These are phyloP conservation scores for Elanoides forficatus DNA, from an alignment of 2,113 vertebrate species.

Conservation along the genomic window DNA sequence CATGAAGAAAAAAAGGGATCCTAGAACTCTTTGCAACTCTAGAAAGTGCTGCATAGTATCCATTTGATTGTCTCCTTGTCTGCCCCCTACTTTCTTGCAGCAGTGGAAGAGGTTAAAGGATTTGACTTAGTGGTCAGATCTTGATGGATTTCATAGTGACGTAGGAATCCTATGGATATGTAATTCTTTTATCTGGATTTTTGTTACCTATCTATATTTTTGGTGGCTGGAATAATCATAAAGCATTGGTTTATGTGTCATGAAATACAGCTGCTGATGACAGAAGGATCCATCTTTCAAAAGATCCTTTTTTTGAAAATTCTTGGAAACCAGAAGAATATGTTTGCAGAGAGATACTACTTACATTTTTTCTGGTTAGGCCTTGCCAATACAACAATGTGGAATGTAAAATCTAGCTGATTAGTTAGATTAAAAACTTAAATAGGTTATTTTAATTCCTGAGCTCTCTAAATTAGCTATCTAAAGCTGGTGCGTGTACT, in stretches of 20 bases:
- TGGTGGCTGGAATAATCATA: neutral
- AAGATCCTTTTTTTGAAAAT: neutral
- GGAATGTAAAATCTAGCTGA: neutral
- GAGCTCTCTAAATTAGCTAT: neutral
- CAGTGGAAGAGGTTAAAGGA: neutral
- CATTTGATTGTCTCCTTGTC: neutral
- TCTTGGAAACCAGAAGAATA: neutral
- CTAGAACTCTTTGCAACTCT: neutral
- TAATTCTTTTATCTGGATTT: neutral
- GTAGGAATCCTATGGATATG: neutral
- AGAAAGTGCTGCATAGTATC: neutral
- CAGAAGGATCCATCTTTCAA: neutral
- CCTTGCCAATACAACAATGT: neutral
- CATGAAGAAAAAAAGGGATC: neutral
- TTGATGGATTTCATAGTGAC: neutral
- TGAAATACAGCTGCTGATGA: neutral
- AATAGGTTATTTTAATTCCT: neutral
- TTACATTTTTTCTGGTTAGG: neutral
- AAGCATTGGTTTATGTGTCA: neutral
- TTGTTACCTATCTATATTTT: neutral
- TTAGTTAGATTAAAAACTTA: neutral
- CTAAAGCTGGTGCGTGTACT: neutral
- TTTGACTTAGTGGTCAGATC: neutral
- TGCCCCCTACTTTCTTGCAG: neutral
- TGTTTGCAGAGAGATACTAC: neutral